Base-by-base conservation (phyloP, 2,797 vertebrate species). In the Anniella stebbinsi region DNA sequence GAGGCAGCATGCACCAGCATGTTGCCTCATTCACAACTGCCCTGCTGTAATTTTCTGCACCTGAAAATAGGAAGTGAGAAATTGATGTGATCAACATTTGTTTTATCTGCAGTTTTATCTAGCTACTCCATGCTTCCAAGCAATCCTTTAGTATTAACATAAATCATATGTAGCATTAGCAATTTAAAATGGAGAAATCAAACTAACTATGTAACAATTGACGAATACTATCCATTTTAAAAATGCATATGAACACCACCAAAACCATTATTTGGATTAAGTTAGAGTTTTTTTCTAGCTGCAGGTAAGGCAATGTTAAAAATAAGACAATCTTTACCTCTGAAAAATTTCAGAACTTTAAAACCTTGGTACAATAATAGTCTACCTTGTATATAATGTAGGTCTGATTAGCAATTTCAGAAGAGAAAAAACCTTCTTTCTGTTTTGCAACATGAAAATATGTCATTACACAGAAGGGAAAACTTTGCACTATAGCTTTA, bases 401-500 rank as follows among this genome's bases (percentile, higher is more conserved):
- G 87, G 91, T 78, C 86, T 4, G 48, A 93, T 86, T 28, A 1
- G 66, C 18, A 15, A 17, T 54, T 83, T 80, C 48, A 48, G 12
- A 38, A 90, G 6, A 93, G 63, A 78, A 36, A 82, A 38, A 36
- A 63, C 80, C 4, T 84, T 67, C 84, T 13, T 89, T 69, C 0
- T 0, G 78, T 84, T 90, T 94, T 89, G 80, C 83, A 83, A 87
- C 88, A 41, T 83, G 18, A 63, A 89, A 85, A 60, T 72, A 63
- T 91, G 36, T 85, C 57, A 2, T 57, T 92, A 88, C 66, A 93
- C 90, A 80, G 78, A 75, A 86, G 73, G 51, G 41, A 94, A 95
- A 92, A 66, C 84, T 30, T 89, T 48, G 89, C 21, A 73, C 88
- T 91, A 87, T 88, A 94, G 84, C 97, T 98, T 98, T 97, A 97